Evolutionary conservation across 37 sponge, comb jelly and placozoan genomes (phyloP).

Genomic region (Ephydatia muelleri): DNA sequence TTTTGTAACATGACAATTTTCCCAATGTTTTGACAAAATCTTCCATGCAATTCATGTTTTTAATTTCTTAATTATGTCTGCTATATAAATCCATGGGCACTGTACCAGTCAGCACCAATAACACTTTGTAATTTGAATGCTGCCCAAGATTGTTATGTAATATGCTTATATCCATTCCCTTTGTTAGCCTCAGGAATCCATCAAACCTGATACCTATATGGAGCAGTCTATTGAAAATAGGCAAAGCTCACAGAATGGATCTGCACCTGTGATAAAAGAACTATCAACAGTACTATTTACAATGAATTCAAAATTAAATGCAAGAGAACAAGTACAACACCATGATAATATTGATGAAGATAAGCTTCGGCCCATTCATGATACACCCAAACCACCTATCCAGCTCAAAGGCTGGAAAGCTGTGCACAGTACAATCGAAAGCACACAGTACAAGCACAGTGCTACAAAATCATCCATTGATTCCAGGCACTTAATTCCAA

Average conservation of each 20-base stretch:
- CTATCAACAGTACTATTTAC: not conserved
- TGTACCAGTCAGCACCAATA: too few relatives aligned
- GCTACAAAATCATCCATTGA: not conserved
- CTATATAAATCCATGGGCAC: too few relatives aligned
- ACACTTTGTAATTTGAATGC: too few relatives aligned
- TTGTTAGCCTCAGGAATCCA: not conserved
- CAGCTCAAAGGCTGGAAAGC: not conserved
- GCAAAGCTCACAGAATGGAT: not conserved
- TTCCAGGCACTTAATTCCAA: not conserved
- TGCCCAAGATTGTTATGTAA: too few relatives aligned
- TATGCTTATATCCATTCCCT: not conserved
- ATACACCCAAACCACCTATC: not conserved
- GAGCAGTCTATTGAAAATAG: not conserved
- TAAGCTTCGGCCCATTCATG: not conserved
- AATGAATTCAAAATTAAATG: not conserved
- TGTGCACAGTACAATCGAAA: not conserved
- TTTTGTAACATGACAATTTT: too few relatives aligned
- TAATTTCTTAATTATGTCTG: too few relatives aligned
- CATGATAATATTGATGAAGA: not conserved
- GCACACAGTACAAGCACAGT: not conserved
- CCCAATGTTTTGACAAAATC: too few relatives aligned
- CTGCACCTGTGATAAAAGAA: not conserved
- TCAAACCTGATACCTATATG: not conserved
- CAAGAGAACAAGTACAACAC: not conserved
- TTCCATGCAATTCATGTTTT: too few relatives aligned